Base-by-base conservation (phyloP, 2,888 invertebrate species). In the Morpho achilles region DNA sequence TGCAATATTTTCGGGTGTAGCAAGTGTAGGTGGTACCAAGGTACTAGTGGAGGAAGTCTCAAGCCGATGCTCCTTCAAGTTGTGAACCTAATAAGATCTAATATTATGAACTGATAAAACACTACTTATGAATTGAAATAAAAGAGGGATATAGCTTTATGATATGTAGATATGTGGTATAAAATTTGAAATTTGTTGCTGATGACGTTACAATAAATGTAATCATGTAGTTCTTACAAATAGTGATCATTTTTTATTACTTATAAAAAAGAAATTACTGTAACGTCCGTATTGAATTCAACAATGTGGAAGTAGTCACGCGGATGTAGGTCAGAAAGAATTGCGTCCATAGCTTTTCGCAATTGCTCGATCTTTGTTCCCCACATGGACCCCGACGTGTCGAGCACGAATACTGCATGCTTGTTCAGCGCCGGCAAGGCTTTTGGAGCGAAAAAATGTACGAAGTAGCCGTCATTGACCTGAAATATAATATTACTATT, bases 341-440 rank as follows among this genome's bases (percentile, higher is more conserved):
- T 95, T 50, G 91, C 91, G 62, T 86, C 79, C 94, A 95, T 94
- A 32, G 95, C 94, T 58, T 92, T 91, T 56, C 92, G 91, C n/a
- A 94, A 80, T 78, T 95, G 94, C 23, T 84, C 77, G 47, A 95
- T 92, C 82, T 94, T 94, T 54, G 87, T 85, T 23, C 93, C 95
- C 67, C 85, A 83, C 95, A 95, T 96, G 54, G 95, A 95, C 7
- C 95, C 95, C 43, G 95, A 95, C 0, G 94, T 93, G 75, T 96
- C 95, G 71, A 96, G 82, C n/a, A 95, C 93, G 74, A 96, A 95
- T 7, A 95, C 91, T 5, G 94, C 93, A 69, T 94, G 92, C 75
- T 95, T 95, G 59, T 85, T 88, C 47, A 94, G 80, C 3, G 93
- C 90, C 22, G 87, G 82, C 60, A 94, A 75, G 39, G 92, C 89